Base-by-base conservation (phyloP, 2,113 vertebrate genomes). In the Charadrius vociferus region DNA sequence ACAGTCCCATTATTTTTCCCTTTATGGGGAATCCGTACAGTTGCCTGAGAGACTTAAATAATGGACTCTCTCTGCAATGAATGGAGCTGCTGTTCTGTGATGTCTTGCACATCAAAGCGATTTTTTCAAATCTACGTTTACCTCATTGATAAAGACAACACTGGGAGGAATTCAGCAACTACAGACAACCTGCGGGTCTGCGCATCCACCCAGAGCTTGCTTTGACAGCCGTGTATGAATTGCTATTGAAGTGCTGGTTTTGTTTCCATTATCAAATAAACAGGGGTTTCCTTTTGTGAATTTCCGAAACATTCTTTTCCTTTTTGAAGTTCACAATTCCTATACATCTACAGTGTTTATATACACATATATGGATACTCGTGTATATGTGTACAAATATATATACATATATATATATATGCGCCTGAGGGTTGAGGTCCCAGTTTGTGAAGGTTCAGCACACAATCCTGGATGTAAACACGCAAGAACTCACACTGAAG, bases 121-220 rank as follows among this genome's bases (percentile, higher is more conserved):
- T 91, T 91, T 96, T 95, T 95, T 92, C 79, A 65, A 94, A 82
- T 93, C 91, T 81, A 58, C 37, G 3, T 94, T 95, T 91, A 87
- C 89, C 81, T 93, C 89, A 96, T 95, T 96, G 93, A 91, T 91
- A 94, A 94, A 94, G 89, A 81, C 68, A 92, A 81, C 86, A 75
- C 77, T 58, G 77, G 14, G 52, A 95, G 88, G 88, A 95, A 96
- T 95, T 84, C 70, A 61, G 77, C 66, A 67, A 37, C 73, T 75
- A 36, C 73, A 89, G 91, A 87, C 34, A 93, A 95, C 83, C 94
- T 53, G 56, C 2, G 0, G 74, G 81, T 79, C 73, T 87, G 67
- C 3, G 14, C 66, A 47, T 82, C 81, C 77, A 89, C 70, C 83
- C 41, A 1, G 78, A 75, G 84, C 77, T 77, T 39, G 67, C 74